These are phyloP conservation scores for Lysiphlebus fabarum DNA, from an alignment of 1,140 invertebrate genomes.

Conservation along the genomic window DNA sequence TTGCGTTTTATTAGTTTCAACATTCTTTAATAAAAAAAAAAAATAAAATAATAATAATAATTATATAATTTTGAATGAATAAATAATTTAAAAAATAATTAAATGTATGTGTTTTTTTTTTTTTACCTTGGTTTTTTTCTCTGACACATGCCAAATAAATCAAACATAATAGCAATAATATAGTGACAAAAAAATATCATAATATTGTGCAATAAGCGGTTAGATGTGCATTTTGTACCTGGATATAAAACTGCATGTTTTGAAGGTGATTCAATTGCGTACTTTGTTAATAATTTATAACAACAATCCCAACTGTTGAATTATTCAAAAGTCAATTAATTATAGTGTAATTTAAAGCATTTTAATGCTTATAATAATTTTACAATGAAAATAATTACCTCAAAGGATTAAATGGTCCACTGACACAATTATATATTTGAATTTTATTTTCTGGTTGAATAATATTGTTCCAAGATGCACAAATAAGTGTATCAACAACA, in stretches of 20 bases:
- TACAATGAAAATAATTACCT: too few relatives aligned
- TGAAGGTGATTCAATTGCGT: constrained; percentile 70
- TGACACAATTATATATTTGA: constrained; percentile 86
- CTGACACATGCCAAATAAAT: constrained; percentile 65
- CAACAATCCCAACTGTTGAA: constrained; percentile 72
- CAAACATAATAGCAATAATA: constrained; percentile 75
- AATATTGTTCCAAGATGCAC: constrained; percentile 74
- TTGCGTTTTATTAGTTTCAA: constrained; percentile 79
- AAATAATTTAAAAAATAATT: too few relatives aligned
- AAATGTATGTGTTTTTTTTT: too few relatives aligned
- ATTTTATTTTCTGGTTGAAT: constrained; percentile 59
- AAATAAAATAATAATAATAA: neutral
- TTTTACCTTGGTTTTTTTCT: constrained; percentile 74
- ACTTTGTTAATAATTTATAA: constrained; percentile 65
- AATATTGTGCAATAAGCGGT: constrained; percentile 67
- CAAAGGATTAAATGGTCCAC: constrained; percentile 78
- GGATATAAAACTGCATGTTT: constrained; percentile 85
- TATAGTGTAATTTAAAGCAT: constrained; percentile 1
- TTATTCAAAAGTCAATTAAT: constrained; percentile 11
- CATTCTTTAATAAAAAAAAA: constrained; percentile 63
- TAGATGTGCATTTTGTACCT: constrained; percentile 73
- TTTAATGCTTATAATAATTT: too few relatives aligned
- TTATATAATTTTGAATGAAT: neutral
- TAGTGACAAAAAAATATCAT: constrained; percentile 71
- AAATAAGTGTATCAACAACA: constrained; percentile 84